Conservation (phyloP, 2,888 invertebrate species). For the Sarcophaga variegata region DNA sequence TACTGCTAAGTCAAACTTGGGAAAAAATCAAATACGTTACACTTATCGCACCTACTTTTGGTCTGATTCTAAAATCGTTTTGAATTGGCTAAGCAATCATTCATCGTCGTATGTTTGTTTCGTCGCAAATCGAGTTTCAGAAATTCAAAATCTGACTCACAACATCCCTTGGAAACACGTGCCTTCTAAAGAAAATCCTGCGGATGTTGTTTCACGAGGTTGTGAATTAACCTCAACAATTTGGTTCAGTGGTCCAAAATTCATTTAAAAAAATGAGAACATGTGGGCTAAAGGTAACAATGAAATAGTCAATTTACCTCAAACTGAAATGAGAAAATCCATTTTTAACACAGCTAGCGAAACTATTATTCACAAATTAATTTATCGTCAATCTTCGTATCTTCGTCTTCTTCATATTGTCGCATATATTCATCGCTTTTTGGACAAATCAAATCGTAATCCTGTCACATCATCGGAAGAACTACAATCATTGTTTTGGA, state of each 20-base stretch:
- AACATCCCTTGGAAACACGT: too few species aligned
- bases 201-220: not conserved
- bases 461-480: not conserved
- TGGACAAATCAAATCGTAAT: slow-evolving; percentile 25
- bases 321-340: slow-evolving; percentile 33
- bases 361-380: slow-evolving; percentile 16
- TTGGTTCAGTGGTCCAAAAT: slow-evolving; percentile 6
- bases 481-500: slow-evolving; percentile 15
- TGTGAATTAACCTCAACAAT: slow-evolving; percentile 8
- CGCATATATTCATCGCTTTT: slow-evolving; percentile 36
- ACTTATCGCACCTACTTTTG: too few species aligned
- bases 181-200: too few species aligned
- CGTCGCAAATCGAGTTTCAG: too few species aligned
- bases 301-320: slow-evolving; percentile 43
- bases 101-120: too few species aligned
- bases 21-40: too few species aligned
- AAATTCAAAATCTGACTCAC: too few species aligned
- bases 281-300: not conserved
- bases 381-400: slow-evolving; percentile 44
- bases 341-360: slow-evolving; percentile 11
- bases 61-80: too few species aligned
- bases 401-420: slow-evolving; percentile 33
- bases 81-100: too few species aligned
- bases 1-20: slow-evolving; percentile 4
- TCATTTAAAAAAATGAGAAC: not conserved